Conservation (phyloP, 2,797 vertebrate genomes). For the Spheniscus humboldti region DNA sequence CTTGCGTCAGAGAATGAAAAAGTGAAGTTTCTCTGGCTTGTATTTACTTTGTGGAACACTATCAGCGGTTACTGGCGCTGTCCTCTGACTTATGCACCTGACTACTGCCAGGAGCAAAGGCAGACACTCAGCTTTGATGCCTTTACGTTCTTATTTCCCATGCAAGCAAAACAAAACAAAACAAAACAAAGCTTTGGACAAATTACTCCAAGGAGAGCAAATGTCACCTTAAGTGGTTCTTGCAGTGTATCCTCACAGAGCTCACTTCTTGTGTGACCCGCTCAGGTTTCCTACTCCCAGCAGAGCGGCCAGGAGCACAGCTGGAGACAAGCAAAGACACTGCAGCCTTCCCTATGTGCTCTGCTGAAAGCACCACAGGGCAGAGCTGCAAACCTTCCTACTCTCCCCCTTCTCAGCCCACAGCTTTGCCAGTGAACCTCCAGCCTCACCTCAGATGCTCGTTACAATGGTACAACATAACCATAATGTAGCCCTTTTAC, state of each 20-base stretch:
- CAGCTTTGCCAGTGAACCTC: background rate
- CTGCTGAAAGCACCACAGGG: background rate
- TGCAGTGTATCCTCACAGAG: background rate
- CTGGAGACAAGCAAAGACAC: background rate
- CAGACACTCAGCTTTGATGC: background rate
- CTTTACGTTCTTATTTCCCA: background rate
- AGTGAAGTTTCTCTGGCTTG: background rate
- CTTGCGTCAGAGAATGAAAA: background rate
- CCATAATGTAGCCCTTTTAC: background rate
- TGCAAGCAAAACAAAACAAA: background rate
- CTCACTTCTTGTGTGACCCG: background rate
- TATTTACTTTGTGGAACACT: background rate
- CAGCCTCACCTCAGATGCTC: background rate
- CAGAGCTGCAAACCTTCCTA: background rate
- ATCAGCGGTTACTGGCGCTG: background rate
- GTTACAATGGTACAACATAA: background rate
- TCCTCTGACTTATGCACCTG: background rate
- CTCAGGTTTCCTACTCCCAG: background rate
- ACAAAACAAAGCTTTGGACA: background rate
- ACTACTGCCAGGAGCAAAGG: background rate
- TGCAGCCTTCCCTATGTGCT: rapidly evolving
- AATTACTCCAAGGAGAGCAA: background rate
- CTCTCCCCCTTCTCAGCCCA: background rate
- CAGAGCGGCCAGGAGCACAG: background rate
- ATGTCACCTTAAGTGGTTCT: background rate